Base-by-base conservation (phyloP, 2,797 vertebrate species). In the Orientallactaga sibirica region DNA sequence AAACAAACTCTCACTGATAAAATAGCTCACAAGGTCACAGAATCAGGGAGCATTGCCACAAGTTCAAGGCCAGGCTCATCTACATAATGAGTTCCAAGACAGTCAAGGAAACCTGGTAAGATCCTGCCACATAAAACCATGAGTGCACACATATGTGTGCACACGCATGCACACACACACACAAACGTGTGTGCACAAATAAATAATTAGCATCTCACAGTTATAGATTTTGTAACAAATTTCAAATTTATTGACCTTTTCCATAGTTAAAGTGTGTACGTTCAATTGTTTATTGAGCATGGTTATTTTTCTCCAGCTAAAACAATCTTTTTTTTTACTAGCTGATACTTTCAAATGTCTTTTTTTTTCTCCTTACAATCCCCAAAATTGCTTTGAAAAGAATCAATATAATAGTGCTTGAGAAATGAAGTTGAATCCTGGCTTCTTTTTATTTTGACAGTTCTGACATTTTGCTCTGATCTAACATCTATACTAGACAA, bases 371-470 rank as follows among this genome's bases (percentile, higher is more conserved):
- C 27, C 20, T 77, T 64, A 85, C 87, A 84, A 48, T 27, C 7
- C 66, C 1, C 7, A 74, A 85, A 77, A 55, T 77, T 85, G 8
- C 22, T 88, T 86, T 76, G 48, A 88, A 86, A 29, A 79, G 25
- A 3, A 79, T 85, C 43, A 22, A 79, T 84, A 81, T 83, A 67
- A 81, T 9, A 74, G 62, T 62, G 10, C 58, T 61, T 70, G n/a
- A 83, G 67, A 93, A 94, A 79, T 86, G 82, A 74, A 62, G 33
- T 71, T 64, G 41, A 88, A 55, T 66, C 0, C 0, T 70, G 48
- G 2, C 61, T 95, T 86, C 24, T 67, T 88, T 87, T 62, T 68
- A 77, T 81, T 73, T 83, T 73, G 55, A 78, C 19, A 48, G 64
- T 68, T 25, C 6, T 92, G 61, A 43, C 20, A 58, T 64, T 64